A percentile compares a stretch with the other conserved stretches of the same genome.
Conservation (phyloP, 2,797 vertebrate species). For the Mus caroli region DNA sequence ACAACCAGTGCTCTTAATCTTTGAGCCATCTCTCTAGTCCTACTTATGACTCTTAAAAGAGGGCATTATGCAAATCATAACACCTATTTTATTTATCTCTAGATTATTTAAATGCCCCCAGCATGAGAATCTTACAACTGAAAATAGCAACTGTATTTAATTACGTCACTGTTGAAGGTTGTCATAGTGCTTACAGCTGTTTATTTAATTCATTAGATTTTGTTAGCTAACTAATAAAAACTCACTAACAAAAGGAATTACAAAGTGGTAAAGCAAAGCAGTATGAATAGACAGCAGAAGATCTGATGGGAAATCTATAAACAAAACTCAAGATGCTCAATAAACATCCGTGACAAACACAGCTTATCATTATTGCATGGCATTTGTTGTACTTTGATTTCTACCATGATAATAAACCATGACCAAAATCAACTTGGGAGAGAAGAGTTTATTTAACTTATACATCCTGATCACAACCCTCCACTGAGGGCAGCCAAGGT, state of each 20-base stretch:
- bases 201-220: slow-evolving; percentile 89
- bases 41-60: slow-evolving; percentile 73
- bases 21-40: neutral
- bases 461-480: neutral
- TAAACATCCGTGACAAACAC: neutral
- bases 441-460: neutral
- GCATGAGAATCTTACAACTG: slow-evolving; percentile 79
- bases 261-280: slow-evolving; percentile 68
- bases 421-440: neutral
- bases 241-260: slow-evolving; percentile 80
- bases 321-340: neutral
- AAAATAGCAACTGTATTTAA: slow-evolving; percentile 87
- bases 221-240: slow-evolving; percentile 88
- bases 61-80: slow-evolving; percentile 76
- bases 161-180: slow-evolving; percentile 86
- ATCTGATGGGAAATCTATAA: slow-evolving; percentile 53
- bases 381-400: neutral
- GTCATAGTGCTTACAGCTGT: slow-evolving; percentile 84
- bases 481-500: neutral
- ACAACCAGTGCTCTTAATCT: neutral
- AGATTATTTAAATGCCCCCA: slow-evolving; percentile 82
- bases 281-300: slow-evolving; percentile 71
- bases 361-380: neutral
- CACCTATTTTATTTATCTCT: slow-evolving; percentile 79
- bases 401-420: neutral